These are phyloP conservation scores for Drosophila kepulauana DNA, from an alignment of 1,140 invertebrate species.

Conservation along the genomic window DNA sequence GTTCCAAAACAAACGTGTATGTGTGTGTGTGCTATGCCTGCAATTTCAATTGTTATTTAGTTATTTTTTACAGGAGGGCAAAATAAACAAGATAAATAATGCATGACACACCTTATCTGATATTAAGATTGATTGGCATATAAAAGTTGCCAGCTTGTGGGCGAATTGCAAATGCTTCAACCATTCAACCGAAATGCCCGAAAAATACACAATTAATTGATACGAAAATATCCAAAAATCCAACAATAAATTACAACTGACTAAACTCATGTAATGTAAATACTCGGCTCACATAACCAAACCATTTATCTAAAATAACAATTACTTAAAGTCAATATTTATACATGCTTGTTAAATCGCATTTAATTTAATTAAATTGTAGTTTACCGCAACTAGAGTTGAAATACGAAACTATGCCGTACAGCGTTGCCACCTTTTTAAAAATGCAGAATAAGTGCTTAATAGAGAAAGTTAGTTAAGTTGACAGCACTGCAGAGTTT, in stretches of 20 bases:
- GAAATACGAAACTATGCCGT: too few species aligned
- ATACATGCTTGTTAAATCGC: not conserved
- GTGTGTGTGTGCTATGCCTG: conserved; percentile 8
- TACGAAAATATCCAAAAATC: not conserved
- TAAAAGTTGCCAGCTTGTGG: conserved; percentile 1
- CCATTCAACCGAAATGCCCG: not conserved
- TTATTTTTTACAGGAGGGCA: conserved; percentile 24
- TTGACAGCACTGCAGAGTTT: not conserved
- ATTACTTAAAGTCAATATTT: not conserved
- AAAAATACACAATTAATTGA: not conserved
- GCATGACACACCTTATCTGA: conserved; percentile 52
- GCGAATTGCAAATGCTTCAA: not conserved
- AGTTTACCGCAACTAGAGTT: too few species aligned
- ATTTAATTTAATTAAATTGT: not conserved
- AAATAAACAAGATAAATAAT: conserved; percentile 56
- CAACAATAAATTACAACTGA: not conserved
- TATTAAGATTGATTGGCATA: conserved; percentile 74
- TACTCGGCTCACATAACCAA: too few species aligned
- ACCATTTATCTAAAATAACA: too few species aligned
- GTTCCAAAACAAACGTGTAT: not conserved
- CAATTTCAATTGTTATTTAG: conserved; percentile 18
- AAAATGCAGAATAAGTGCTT: too few species aligned
- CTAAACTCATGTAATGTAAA: not conserved
- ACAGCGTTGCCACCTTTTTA: too few species aligned
- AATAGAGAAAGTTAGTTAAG: not conserved